A percentile compares a stretch with the other conserved stretches of the same genome.
Evolutionary conservation across 2,888 invertebrate species (phyloP).

Genomic region (Pachydiplax longipennis): DNA sequence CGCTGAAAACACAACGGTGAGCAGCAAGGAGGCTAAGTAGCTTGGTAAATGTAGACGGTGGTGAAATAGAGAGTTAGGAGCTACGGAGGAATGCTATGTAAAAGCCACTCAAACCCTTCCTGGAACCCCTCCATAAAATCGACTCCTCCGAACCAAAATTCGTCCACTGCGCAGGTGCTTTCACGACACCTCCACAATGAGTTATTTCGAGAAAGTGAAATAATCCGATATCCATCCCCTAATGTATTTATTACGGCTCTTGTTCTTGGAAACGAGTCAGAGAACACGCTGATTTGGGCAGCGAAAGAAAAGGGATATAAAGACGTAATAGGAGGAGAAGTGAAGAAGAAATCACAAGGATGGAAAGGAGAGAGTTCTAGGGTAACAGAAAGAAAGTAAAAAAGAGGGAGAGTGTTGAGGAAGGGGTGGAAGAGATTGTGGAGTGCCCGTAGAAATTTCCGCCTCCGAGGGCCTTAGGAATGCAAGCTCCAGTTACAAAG

Average conservation of each 20-base stretch:
- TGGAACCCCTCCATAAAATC: too few relatives aligned
- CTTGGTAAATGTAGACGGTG: neutral
- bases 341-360: neutral
- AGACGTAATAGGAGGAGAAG: neutral
- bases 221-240: too few relatives aligned
- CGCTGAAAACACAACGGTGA: neutral
- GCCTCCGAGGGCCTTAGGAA: constrained; percentile 43
- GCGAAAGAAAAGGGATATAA: too few relatives aligned
- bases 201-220: too few relatives aligned
- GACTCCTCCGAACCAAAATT: too few relatives aligned
- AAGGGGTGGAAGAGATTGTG: neutral
- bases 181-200: too few relatives aligned
- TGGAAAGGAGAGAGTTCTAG: neutral
- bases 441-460: constrained; percentile 26
- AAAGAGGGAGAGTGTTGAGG: neutral
- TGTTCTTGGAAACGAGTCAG: too few relatives aligned
- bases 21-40: neutral
- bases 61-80: neutral
- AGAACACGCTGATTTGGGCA: too few relatives aligned
- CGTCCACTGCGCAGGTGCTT: too few relatives aligned
- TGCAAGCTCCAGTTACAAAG: constrained; percentile 46
- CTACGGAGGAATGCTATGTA: neutral
- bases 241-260: too few relatives aligned
- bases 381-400: neutral
- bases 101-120: too few relatives aligned